These are phyloP conservation scores for Catostylus mosaicus DNA, from an alignment of 30 jellyfish, hydroid and myxozoan species.

Conservation along the genomic window DNA sequence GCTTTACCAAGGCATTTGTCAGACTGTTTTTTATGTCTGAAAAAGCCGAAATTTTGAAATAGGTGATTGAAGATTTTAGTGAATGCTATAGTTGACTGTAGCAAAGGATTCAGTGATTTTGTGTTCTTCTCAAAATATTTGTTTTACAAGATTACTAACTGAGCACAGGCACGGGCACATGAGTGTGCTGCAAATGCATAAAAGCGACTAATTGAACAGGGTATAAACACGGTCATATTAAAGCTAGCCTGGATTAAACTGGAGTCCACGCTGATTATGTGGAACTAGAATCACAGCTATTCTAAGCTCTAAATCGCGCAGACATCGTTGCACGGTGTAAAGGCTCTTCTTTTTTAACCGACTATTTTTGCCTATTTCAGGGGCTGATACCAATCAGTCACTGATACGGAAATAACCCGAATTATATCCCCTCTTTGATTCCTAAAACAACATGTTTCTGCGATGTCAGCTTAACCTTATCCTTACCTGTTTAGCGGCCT, in stretches of 20 bases:
- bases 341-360: constrained; percentile 28
- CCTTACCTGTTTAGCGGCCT: neutral
- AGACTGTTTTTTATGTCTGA: neutral
- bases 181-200: neutral
- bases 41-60: neutral
- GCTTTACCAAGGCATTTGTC: constrained; percentile 7
- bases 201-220: neutral
- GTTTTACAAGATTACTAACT: constrained; percentile 9
- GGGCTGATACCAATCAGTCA: constrained; percentile 3
- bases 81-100: neutral
- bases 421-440: neutral
- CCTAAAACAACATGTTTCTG: constrained; percentile 5
- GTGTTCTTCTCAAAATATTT: constrained; percentile 29
- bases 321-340: constrained; percentile 11
- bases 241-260: constrained; percentile 44
- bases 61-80: neutral
- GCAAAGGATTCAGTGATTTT: constrained; percentile 10
- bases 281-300: constrained; percentile 28
- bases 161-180: constrained; percentile 13
- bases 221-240: constrained; percentile 28
- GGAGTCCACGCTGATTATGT: constrained; percentile 52
- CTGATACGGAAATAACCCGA: neutral
- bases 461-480: constrained; percentile 4
- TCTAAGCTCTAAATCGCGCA: constrained; percentile 46
- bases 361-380: constrained; percentile 18